Conservation (phyloP, 2,797 vertebrate genomes). For the Enteromius treurensis region DNA sequence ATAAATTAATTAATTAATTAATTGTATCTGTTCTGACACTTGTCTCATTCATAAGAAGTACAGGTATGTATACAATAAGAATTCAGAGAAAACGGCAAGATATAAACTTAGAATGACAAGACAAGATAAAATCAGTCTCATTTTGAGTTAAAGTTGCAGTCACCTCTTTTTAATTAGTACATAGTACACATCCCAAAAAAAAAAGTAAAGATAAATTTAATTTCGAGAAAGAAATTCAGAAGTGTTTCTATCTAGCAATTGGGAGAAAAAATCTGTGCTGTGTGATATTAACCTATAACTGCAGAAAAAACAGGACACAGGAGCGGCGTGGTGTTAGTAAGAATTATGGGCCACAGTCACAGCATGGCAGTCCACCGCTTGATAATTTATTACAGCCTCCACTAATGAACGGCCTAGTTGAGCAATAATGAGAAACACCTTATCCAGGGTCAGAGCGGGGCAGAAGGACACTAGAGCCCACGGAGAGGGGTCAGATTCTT, state of each 20-base stretch:
- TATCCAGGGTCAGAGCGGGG: constrained; percentile 47
- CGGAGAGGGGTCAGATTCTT: not conserved
- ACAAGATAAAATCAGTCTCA: not conserved
- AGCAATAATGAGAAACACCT: constrained; percentile 59
- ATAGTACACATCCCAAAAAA: not conserved
- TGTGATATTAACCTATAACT: not conserved
- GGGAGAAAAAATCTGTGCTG: not conserved
- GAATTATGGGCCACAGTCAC: constrained; percentile 52
- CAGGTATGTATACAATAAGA: too few species aligned
- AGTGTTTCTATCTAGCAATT: not conserved
- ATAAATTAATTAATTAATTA: too few species aligned
- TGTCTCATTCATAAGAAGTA: not conserved
- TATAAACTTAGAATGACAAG: not conserved
- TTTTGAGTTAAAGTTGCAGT: not conserved
- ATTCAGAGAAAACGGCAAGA: not conserved
- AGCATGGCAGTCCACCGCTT: constrained; percentile 45
- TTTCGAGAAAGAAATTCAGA: not conserved
- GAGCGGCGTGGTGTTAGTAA: constrained; percentile 42
- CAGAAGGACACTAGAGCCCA: constrained; percentile 26
- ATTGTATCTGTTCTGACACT: not conserved
- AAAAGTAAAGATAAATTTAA: not conserved
- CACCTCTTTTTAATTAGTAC: not conserved
- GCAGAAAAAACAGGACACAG: not conserved
- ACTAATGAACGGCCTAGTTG: constrained; percentile 59
- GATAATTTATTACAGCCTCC: constrained; percentile 55